These are phyloP conservation scores for Hemicordylus capensis DNA, from an alignment of 2,113 vertebrate genomes.

Conservation along the genomic window DNA sequence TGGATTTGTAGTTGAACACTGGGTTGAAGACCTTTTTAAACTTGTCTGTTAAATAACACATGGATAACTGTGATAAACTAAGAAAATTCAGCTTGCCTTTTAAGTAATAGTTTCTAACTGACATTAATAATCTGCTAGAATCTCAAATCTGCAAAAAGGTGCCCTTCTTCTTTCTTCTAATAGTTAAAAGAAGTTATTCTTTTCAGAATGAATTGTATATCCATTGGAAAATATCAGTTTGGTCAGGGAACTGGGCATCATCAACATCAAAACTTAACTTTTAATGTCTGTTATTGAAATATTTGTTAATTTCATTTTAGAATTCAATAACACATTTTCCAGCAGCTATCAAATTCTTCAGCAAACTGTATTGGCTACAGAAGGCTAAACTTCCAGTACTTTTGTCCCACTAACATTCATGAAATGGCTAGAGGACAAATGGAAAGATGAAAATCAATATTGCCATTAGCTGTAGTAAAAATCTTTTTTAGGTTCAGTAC, in stretches of 20 bases:
- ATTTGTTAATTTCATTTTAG: no score
- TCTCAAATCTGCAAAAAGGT: neutral
- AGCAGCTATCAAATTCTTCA: neutral
- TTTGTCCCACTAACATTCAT: neutral
- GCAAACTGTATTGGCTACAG: neutral
- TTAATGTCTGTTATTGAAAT: no score
- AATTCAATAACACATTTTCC: neutral
- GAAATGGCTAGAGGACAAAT: neutral
- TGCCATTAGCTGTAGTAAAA: neutral
- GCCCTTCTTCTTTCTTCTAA: neutral
- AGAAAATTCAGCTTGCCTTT: no score
- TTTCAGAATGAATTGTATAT: neutral
- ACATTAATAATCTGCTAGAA: neutral
- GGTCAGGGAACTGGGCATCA: no score
- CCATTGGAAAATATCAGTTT: no score
- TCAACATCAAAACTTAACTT: no score
- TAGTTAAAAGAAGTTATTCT: neutral
- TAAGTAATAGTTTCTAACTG: no score
- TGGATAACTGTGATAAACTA: neutral
- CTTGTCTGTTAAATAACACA: neutral
- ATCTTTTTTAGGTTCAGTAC: neutral
- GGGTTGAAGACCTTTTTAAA: neutral
- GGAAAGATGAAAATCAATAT: neutral
- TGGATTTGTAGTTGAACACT: no score
- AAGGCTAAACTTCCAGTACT: neutral